Base-by-base conservation (phyloP, 2,888 invertebrate species). In the Pristionchus maxplancki region DNA sequence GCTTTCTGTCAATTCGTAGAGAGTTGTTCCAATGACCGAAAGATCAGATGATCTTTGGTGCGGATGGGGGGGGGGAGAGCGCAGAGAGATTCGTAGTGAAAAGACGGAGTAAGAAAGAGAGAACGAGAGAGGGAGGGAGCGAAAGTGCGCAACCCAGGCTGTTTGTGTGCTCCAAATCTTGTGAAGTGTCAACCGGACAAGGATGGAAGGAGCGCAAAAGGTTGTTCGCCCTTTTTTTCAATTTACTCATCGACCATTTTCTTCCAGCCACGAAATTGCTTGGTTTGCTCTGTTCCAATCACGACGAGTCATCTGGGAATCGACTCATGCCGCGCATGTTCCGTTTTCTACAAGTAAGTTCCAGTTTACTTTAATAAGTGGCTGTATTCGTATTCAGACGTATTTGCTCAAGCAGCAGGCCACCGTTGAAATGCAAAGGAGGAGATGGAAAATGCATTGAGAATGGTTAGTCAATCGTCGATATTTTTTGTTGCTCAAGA, bases 281-380 rank as follows among this genome's bases (percentile, higher is more conserved):
- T 78, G 40, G 44, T 78, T n/a, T 78, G 78, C 17, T 78, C 78
- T 20, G 28, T 44, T 44, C 44, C 78, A n/a, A 78, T 78, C 78
- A 6, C 24, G 1, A 44, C 24, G 11, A 5, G 24, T 44, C 78
- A 78, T 28, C 17, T 78, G 44, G 78, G 78, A n/a, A 44, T 78
- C 13, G 78, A 78, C n/a, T 40, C 44, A 3, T 78, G 78, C 9
- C 40, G 78, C 0, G 44, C 44, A 13, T 78, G 78, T 34, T 24
- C 78, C 1, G n/a, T 44, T n/a, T 78, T 78, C 44, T 78, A 78
- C 44, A 78, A 78, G 78, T 78, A 17, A 78, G 78, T 5, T 6
- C 71, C 20, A n/a, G 11, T 5, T 31, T 20, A 5, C 37, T 3
- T 17, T 6, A 11, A 5, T 17, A 37, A 37, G 8, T 5, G 1